These are phyloP conservation scores for Euplagia quadripunctaria DNA, from an alignment of 2,888 invertebrate species.

Conservation along the genomic window DNA sequence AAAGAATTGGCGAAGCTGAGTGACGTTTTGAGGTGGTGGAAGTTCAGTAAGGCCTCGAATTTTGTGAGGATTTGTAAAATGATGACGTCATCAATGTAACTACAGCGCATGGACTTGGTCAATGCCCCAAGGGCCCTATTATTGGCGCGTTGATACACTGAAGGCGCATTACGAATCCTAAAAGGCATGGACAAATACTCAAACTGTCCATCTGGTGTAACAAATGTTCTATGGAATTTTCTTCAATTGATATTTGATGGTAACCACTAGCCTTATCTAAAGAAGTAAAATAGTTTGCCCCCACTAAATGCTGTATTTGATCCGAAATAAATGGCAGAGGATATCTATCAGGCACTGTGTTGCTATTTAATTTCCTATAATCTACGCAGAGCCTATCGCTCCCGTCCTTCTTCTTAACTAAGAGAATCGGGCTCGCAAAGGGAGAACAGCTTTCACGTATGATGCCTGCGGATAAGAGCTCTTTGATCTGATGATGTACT, in stretches of 20 bases:
- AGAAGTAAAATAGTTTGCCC: neutral
- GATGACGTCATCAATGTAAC: slow-evolving; percentile 3
- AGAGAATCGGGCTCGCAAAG: slow-evolving; percentile 1
- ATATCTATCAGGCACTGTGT: slow-evolving; percentile 5
- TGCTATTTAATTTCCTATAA: neutral
- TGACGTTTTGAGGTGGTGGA: neutral
- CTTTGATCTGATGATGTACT: neutral
- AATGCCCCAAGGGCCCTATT: neutral
- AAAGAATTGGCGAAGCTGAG: neutral
- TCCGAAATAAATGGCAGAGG: neutral
- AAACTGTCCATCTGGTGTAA: slow-evolving; percentile 4
- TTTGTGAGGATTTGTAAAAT: neutral
- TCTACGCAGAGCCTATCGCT: slow-evolving; percentile 9
- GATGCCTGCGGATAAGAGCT: neutral
- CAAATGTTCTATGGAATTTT: neutral
- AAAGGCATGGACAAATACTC: slow-evolving; percentile 3
- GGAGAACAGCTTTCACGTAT: neutral
- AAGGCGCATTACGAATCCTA: neutral
- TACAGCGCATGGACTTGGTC: neutral
- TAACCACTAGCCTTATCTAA: neutral
- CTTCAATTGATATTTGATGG: neutral
- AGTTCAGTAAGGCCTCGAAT: neutral
- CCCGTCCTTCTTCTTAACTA: slow-evolving; percentile 1
- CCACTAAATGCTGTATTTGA: neutral
- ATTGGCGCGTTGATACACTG: neutral